Conservation (phyloP, 92 coral and sea anemone genomes). For the Porites divaricata region DNA sequence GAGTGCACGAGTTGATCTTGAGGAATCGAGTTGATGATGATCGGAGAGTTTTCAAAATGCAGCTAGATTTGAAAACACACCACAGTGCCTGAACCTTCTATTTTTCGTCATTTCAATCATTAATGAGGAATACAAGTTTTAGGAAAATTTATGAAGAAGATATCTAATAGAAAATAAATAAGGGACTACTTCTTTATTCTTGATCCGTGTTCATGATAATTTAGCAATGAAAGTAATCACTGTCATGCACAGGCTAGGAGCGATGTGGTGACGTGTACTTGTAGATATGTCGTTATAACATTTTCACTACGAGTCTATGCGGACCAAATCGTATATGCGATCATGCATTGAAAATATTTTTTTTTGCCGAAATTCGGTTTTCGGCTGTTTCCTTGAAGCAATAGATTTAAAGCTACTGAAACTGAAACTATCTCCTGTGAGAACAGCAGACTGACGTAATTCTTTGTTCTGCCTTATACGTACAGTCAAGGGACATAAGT, state of each 20-base stretch:
- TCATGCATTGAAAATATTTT: conserved; percentile 12
- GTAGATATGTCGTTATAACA: too few relatives aligned
- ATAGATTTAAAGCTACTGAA: conserved; percentile 12
- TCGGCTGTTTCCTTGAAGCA: conserved; percentile 12
- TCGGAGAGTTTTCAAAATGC: conserved; percentile 10
- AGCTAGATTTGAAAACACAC: conserved; percentile 2
- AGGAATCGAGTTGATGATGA: conserved; percentile 1
- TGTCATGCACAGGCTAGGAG: conserved; percentile 9
- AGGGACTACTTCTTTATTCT: conserved; percentile 4
- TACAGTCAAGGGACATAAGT: too few relatives aligned
- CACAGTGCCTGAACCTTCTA: conserved; percentile 21
- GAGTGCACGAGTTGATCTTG: conserved; percentile 23
- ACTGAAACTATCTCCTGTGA: conserved; percentile 25
- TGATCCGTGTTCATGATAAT: conserved; percentile 10
- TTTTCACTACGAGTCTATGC: conserved; percentile 9
- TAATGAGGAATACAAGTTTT: too few relatives aligned
- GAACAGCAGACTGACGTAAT: conserved; percentile 16
- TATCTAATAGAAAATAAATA: conserved; percentile 8
- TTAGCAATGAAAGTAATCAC: not conserved
- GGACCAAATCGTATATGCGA: conserved; percentile 28
- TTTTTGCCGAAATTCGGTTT: not conserved
- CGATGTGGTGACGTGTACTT: conserved; percentile 4
- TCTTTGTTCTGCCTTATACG: too few relatives aligned
- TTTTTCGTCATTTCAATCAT: conserved; percentile 21
- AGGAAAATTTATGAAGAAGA: too few relatives aligned